Base-by-base conservation (phyloP, 2,113 vertebrate species). In the Leptocoma aspasia region DNA sequence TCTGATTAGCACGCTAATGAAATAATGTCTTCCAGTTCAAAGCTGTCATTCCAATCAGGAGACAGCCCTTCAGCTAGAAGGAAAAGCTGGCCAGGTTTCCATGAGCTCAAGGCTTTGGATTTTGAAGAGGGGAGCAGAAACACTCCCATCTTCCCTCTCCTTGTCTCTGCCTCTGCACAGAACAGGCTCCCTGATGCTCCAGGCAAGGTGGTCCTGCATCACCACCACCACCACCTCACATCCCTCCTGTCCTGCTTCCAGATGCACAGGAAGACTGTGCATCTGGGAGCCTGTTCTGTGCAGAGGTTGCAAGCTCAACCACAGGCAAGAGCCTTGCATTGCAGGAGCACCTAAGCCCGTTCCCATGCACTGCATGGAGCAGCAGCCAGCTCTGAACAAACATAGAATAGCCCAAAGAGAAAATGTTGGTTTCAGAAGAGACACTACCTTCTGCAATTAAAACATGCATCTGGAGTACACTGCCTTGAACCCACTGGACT, bases 1-100 rank as follows among this genome's bases (percentile, higher is more conserved):
- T 97, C 89, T 97, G 97, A 97, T 96, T 97, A 97, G 90, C 94
- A 94, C 77, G 10, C 95, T 97, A 97, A 98, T 98, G 95, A 98
- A 97, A 98, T 97, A 96, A 97, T 94, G 90, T 97, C 97, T 97
- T 97, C 96, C 96, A 96, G 94, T 97, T 97, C 96, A 97, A 97
- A 98, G 95, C 97, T 97, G 97, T 97, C 98, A 97, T 93, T 96
- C 87, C 89, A 95, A 97, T 96, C 97, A 95, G 81, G 73, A 97
- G 97, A 89, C 70, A 59, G 84, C 91, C 93, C 96, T 95, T 97
- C 95, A 97, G 93, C 90, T 80, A 77, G 82, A 82, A 96, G 92
- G 94, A 96, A 97, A 95, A 96, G 92, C 91, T 97, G 91, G 92
- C 93, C 95, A 96, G 87, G 93, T 96, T 97, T 96, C 88, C 90